Evolutionary conservation across 2,113 vertebrate species (phyloP).

Genomic region (Lethenteron reissneri): DNA sequence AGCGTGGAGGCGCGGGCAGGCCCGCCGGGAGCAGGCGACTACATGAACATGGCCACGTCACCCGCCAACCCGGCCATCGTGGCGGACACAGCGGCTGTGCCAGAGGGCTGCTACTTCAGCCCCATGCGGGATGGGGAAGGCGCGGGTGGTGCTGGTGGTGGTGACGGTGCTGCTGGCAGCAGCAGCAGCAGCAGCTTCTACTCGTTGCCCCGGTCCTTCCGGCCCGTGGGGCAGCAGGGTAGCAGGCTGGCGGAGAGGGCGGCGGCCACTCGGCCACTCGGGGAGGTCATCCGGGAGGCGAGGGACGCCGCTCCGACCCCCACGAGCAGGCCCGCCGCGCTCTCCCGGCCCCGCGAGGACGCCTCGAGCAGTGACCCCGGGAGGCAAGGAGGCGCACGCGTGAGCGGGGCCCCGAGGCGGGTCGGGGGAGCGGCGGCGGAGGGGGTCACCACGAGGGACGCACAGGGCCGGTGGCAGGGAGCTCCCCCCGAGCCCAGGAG

Average conservation of each 20-base stretch:
- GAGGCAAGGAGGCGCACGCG: not conserved
- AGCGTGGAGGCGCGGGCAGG: no score
- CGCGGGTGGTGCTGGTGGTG: no score
- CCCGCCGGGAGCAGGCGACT: no score
- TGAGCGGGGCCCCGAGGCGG: not conserved
- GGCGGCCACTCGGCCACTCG: no score
- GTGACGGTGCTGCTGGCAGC: no score
- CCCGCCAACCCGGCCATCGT: no score
- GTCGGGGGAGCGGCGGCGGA: constrained; percentile 3
- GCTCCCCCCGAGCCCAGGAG: constrained; percentile 42
- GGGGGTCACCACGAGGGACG: not conserved
- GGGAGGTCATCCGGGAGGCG: no score
- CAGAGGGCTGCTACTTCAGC: no score
- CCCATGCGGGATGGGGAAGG: no score
- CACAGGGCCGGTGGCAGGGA: not conserved
- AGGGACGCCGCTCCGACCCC: not conserved
- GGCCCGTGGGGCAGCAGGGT: not conserved
- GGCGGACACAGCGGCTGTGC: no score
- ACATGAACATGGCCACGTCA: no score
- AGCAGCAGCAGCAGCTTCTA: not conserved
- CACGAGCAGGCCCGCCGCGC: not conserved
- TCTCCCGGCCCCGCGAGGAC: not conserved
- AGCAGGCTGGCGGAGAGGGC: no score
- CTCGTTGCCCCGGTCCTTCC: not conserved
- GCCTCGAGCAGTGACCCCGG: not conserved